A percentile compares a stretch with the other conserved stretches of the same genome.
These are phyloP conservation scores for Drosophila tristis DNA, from an alignment of 1,140 invertebrate species.

Conservation along the genomic window DNA sequence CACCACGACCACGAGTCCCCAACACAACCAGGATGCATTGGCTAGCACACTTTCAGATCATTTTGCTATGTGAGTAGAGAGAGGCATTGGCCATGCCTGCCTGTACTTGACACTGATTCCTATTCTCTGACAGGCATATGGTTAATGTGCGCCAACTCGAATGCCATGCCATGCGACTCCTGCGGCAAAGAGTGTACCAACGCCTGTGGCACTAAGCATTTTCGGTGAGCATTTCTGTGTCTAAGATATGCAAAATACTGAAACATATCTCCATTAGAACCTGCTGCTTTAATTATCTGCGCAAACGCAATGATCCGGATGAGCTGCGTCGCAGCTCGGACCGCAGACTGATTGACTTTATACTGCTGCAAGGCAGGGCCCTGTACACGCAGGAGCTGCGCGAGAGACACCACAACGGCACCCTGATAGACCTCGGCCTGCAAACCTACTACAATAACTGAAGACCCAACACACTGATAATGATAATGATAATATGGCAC, in stretches of 20 bases:
- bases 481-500: slow-evolving; percentile 24
- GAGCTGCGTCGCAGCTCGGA: slow-evolving; percentile 68
- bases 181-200: slow-evolving; percentile 86
- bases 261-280: slow-evolving; percentile 38
- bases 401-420: slow-evolving; percentile 63
- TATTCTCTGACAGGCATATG: slow-evolving; percentile 46
- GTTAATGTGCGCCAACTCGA: slow-evolving; percentile 44
- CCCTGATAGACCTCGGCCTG: slow-evolving; percentile 61
- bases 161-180: slow-evolving; percentile 85
- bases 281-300: slow-evolving; percentile 81
- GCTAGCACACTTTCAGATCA: slow-evolving; percentile 56
- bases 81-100: no score
- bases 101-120: neutral
- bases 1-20: slow-evolving; percentile 24
- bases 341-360: slow-evolving; percentile 78
- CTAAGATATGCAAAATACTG: neutral
- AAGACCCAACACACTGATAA: neutral
- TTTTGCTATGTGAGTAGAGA: slow-evolving; percentile 56
- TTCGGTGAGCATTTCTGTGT: slow-evolving; percentile 66
- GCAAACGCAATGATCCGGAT: slow-evolving; percentile 76
- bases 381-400: slow-evolving; percentile 69
- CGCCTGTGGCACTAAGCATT: slow-evolving; percentile 86
- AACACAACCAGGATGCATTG: slow-evolving; percentile 42
- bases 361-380: slow-evolving; percentile 73
- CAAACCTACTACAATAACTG: slow-evolving; percentile 63